phyloP scores from a whole-genome alignment of 1,140 invertebrate genomes.

The Streblospio benedicti region DNA sequence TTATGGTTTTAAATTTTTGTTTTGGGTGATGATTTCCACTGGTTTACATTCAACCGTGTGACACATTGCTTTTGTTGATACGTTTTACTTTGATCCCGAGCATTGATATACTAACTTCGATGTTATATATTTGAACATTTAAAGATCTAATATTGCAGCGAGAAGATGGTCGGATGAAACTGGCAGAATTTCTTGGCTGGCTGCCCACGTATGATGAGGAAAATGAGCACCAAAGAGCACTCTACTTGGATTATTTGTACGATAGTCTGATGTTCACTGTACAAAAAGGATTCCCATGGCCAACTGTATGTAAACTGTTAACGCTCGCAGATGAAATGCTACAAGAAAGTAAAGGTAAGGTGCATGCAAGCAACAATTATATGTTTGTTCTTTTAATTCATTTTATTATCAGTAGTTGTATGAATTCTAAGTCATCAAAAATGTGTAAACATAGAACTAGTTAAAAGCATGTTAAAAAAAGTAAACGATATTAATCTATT shows the following conservation, averaged over 20 bases:
- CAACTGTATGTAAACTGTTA: conserved; percentile 26
- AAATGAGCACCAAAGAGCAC: conserved; percentile 24
- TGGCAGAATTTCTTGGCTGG: conserved; percentile 24
- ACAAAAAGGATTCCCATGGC: conserved; percentile 39
- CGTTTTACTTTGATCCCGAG: too few species aligned
- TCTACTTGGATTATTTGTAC: conserved; percentile 33
- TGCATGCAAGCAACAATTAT: neutral
- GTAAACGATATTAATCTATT: neutral
- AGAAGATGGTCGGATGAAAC: neutral
- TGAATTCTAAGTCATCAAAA: too few species aligned
- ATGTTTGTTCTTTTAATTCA: neutral
- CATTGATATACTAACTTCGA: neutral
- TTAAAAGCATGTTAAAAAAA: neutral
- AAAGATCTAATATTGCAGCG: conserved; percentile 3
- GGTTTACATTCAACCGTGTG: too few species aligned
- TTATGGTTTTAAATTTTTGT: too few species aligned
- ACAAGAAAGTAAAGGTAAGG: conserved; percentile 29
- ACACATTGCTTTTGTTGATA: too few species aligned
- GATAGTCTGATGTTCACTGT: conserved; percentile 31
- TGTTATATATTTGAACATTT: neutral
- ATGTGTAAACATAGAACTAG: neutral
- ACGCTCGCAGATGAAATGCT: conserved; percentile 28
- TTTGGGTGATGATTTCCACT: too few species aligned
- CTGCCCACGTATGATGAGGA: conserved; percentile 25
- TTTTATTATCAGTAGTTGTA: too few species aligned